These are phyloP conservation scores for Conus canariensis DNA, from an alignment of 2,888 invertebrate species.

Conservation along the genomic window DNA sequence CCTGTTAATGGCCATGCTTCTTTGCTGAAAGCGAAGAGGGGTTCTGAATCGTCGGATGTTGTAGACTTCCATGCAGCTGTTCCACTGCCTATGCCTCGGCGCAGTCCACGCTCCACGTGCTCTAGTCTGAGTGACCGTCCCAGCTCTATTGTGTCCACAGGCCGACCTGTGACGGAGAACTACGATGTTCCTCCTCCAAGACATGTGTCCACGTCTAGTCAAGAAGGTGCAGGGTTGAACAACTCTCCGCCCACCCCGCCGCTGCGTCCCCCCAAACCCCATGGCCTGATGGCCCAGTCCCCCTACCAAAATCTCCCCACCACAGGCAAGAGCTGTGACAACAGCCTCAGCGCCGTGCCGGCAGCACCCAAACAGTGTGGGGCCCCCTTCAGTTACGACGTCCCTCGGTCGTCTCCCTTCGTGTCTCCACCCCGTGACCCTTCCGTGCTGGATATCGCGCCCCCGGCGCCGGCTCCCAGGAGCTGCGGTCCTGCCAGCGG, in stretches of 20 bases:
- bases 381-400: conserved; percentile 55
- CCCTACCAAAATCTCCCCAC: conserved; percentile 71
- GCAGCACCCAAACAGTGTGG: conserved; percentile 49
- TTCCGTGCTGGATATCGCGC: conserved; percentile 46
- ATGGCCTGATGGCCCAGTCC: conserved; percentile 56
- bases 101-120: conserved; percentile 63
- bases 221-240: conserved; percentile 17
- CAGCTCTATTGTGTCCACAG: conserved; percentile 59
- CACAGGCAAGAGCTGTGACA: conserved; percentile 40
- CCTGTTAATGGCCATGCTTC: conserved; percentile 42
- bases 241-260: conserved; percentile 54
- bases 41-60: conserved; percentile 34
- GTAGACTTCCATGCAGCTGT: conserved; percentile 23
- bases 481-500: conserved; percentile 49
- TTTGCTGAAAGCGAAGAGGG: background rate
- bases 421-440: conserved; percentile 43
- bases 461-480: conserved; percentile 59
- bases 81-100: conserved; percentile 59
- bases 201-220: conserved; percentile 43
- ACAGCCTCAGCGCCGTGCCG: conserved; percentile 60
- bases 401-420: conserved; percentile 52
- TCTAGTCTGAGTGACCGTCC: conserved; percentile 63
- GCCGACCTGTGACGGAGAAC: conserved; percentile 54
- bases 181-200: conserved; percentile 66
- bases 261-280: conserved; percentile 63